phyloP scores from a whole-genome alignment of 2,797 vertebrate species.

The Hemitrygon akajei region DNA sequence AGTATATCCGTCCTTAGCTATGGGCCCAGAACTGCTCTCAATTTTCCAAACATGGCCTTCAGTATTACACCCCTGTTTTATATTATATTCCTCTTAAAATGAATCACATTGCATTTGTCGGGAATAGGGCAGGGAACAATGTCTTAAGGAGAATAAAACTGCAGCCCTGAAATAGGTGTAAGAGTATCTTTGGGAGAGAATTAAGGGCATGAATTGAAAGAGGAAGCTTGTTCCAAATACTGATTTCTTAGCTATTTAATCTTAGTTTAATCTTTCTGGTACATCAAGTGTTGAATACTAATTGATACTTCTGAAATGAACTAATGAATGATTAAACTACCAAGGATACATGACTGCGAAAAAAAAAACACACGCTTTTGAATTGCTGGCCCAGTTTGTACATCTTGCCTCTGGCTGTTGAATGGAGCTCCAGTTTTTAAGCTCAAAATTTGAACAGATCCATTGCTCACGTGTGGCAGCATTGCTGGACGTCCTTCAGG shows the following conservation, averaged over 20 bases:
- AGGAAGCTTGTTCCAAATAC: background rate
- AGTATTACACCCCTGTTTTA: too few species aligned
- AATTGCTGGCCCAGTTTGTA: background rate
- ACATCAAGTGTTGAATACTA: background rate
- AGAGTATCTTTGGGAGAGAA: background rate
- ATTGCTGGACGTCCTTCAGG: background rate
- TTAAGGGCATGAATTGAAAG: background rate
- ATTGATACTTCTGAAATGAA: background rate
- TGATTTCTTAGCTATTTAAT: background rate
- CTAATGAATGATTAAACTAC: constrained; percentile 3
- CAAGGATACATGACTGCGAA: background rate
- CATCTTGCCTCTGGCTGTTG: background rate
- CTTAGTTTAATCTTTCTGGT: background rate
- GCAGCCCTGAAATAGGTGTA: background rate
- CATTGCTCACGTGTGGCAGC: too few species aligned
- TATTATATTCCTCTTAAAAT: too few species aligned
- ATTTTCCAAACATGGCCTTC: too few species aligned
- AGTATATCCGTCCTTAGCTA: too few species aligned
- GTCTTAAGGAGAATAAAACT: background rate
- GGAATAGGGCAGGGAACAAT: background rate
- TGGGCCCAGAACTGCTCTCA: too few species aligned
- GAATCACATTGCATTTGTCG: too few species aligned
- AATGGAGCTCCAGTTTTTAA: background rate
- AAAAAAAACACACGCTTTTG: background rate
- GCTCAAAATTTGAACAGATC: background rate